These are phyloP conservation scores for Lasioglossum calceatum DNA, from an alignment of 2,888 invertebrate species.

Conservation along the genomic window DNA sequence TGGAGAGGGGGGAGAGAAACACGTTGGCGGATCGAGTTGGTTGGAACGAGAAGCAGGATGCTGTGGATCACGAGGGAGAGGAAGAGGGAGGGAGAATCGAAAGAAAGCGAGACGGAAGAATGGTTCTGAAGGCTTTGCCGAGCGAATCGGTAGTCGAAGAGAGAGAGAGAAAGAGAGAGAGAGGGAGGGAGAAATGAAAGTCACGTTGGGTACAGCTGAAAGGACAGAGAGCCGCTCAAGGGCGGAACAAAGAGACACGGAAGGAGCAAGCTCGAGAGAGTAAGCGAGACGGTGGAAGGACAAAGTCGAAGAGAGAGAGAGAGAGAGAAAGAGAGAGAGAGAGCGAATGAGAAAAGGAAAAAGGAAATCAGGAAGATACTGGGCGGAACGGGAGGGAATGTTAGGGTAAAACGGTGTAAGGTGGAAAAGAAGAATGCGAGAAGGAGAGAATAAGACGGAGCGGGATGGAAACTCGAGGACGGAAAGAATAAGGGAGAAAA, in stretches of 20 bases:
- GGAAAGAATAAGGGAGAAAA: constrained; percentile 27
- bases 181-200: constrained; percentile 40
- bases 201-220: constrained; percentile 39
- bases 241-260: constrained; percentile 41
- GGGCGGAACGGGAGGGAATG: constrained; percentile 12
- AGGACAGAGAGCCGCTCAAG: constrained; percentile 49
- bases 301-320: not conserved
- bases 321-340: not conserved
- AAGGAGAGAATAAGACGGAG: constrained; percentile 4
- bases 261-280: constrained; percentile 16
- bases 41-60: constrained; percentile 2
- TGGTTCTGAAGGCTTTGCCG: constrained; percentile 48
- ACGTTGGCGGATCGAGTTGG: constrained; percentile 12
- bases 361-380: constrained; percentile 23
- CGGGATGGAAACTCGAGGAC: constrained; percentile 16
- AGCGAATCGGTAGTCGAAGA: constrained; percentile 35
- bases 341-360: constrained; percentile 8
- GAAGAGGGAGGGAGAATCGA: not conserved
- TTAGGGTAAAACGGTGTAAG: constrained; percentile 20
- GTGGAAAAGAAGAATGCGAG: constrained; percentile 23
- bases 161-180: not conserved
- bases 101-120: constrained; percentile 20
- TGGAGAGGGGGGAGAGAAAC: not conserved
- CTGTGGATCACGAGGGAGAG: constrained; percentile 32
- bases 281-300: not conserved